Evolutionary conservation across 2,797 vertebrate genomes (phyloP).

Genomic region (Telmatherina bonti): DNA sequence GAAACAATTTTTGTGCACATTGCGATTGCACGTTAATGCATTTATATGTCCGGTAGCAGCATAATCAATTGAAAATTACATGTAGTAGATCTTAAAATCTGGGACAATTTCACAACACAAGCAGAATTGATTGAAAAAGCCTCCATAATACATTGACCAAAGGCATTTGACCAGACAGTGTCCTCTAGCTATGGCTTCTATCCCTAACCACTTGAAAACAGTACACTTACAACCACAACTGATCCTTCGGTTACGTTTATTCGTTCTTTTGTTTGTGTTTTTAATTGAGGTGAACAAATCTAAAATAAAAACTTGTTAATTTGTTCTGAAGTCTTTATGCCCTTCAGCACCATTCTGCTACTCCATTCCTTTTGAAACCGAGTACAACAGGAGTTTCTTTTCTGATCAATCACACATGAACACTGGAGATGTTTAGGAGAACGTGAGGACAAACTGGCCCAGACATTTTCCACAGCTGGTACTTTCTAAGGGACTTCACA

Average conservation of each 20-base stretch:
- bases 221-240: not conserved
- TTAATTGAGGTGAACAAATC: too few species aligned
- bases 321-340: not conserved
- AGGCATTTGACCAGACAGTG: slow-evolving; percentile 19
- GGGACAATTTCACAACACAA: not conserved
- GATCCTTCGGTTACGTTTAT: not conserved
- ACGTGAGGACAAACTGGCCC: not conserved
- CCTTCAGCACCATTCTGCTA: not conserved
- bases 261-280: not conserved
- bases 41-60: slow-evolving; percentile 1
- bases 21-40: not conserved
- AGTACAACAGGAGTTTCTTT: not conserved
- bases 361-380: not conserved
- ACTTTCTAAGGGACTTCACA: not conserved
- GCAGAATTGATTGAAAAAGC: not conserved
- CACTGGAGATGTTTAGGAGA: not conserved
- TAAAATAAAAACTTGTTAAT: too few species aligned
- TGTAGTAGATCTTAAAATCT: not conserved
- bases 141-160: not conserved
- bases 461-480: not conserved
- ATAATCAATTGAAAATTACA: not conserved
- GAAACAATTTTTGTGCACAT: not conserved
- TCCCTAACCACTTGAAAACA: not conserved
- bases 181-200: slow-evolving; percentile 41
- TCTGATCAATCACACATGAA: not conserved